phyloP scores from a whole-genome alignment of 2,113 vertebrate species.

The Peromyscus maniculatus region DNA sequence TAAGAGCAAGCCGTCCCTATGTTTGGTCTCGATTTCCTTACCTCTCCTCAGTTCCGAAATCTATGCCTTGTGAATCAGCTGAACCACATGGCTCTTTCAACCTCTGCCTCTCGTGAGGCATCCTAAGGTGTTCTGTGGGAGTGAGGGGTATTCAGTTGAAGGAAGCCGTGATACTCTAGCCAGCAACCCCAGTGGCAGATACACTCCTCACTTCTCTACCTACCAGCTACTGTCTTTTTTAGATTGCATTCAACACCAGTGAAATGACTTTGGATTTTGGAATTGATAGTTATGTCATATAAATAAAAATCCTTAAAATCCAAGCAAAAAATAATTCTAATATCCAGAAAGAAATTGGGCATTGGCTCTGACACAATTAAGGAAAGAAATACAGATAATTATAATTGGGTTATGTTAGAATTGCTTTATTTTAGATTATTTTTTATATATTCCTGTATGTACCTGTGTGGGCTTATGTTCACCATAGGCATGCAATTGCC shows the following conservation, averaged over 20 bases:
- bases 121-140: background rate
- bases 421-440: background rate
- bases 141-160: background rate
- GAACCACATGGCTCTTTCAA: background rate
- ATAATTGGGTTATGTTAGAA: background rate
- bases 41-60: background rate
- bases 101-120: accelerated
- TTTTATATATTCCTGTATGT: too few species aligned
- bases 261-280: background rate
- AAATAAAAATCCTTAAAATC: slow-evolving; percentile 17
- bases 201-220: background rate
- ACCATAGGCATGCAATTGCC: background rate
- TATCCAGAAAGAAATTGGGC: background rate
- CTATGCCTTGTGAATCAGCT: background rate
- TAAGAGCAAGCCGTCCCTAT: background rate
- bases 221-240: background rate
- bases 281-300: background rate
- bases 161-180: too few species aligned
- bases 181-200: background rate
- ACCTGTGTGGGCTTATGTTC: background rate
- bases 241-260: background rate
- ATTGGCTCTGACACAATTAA: background rate
- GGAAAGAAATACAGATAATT: slow-evolving; percentile 23
- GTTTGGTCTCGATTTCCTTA: background rate
- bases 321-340: slow-evolving; percentile 2